Evolutionary conservation across 2,888 invertebrate genomes (phyloP).

Genomic region (Oligia strigilis): DNA sequence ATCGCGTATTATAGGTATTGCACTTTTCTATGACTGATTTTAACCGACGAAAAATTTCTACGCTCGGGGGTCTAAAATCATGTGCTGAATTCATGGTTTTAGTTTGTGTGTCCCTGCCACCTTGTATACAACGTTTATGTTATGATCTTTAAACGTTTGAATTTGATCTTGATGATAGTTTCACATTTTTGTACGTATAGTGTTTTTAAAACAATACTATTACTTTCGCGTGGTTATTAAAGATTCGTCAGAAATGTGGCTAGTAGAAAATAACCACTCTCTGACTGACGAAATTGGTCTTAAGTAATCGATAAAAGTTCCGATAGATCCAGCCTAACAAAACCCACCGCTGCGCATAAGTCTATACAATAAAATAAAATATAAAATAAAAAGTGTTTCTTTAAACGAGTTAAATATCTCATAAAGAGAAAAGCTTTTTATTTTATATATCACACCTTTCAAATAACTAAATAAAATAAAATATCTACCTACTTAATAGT

Average conservation of each 20-base stretch:
- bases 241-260: not conserved
- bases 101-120: not conserved
- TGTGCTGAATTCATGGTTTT: not conserved
- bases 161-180: not conserved
- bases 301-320: not conserved
- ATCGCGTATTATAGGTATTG: not conserved
- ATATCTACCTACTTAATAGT: too few relatives aligned
- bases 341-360: not conserved
- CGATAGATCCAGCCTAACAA: too few relatives aligned
- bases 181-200: not conserved
- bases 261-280: not conserved
- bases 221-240: not conserved
- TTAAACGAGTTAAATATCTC: too few relatives aligned
- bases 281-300: not conserved
- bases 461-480: not conserved
- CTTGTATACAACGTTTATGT: not conserved
- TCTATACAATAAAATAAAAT: not conserved
- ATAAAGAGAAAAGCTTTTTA: too few relatives aligned
- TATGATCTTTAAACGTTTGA: slow-evolving; percentile 1
- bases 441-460: too few relatives aligned
- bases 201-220: not conserved
- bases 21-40: not conserved
- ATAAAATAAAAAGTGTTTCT: too few relatives aligned
- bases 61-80: not conserved
- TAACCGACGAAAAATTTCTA: not conserved